Base-by-base conservation (phyloP, 1,140 invertebrate genomes). In the Aporrectodea caliginosa region DNA sequence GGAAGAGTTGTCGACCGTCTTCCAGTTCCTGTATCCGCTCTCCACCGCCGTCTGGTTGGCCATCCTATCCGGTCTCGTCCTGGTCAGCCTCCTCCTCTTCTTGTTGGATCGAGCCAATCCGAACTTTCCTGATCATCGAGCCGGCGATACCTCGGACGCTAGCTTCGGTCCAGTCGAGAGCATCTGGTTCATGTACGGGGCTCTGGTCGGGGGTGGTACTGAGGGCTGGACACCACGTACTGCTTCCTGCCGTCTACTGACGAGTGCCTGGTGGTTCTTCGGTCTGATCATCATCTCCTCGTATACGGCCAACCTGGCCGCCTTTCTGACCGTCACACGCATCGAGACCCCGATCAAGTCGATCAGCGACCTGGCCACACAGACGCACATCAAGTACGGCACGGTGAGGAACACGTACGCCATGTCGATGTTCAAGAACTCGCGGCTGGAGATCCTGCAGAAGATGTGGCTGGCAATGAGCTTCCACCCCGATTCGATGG, bases 21-120 rank as follows among this genome's bases (percentile, higher is more conserved):
- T 99, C 89, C 97, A 95, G 85, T 99, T 99, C 89, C 92, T 99
- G 84, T 95, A 95, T 88, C 98, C 97, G 16, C 90, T 99, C 68
- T 97, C 95, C 77, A 94, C 94, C 84, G 95, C 82, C 16, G 87
- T 88, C 2, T 88, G 87, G 87, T 85, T 86, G 73, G 87, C 86
- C 75, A 87, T 85, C 0, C 77, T 86, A 71, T 82, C 84, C 34
- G 83, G 86, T 72, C 85, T 88, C 79, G 84, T 88, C 1, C 95
- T 96, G 1, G 97, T 98, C 12, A 96, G 94, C 85, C 94, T 98
- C 81, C 94, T 98, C 1, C 90, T 98, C 1, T 97, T 96, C 89
- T 92, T 85, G 2, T 75, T 88, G n/a, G 98, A 78, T 29, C 90
- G 93, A 83, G 98, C 98, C 88, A 97, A 95, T 1, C 95, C 96